Conservation (phyloP, 2,113 vertebrate genomes). For the Dryoscopus gambensis region DNA sequence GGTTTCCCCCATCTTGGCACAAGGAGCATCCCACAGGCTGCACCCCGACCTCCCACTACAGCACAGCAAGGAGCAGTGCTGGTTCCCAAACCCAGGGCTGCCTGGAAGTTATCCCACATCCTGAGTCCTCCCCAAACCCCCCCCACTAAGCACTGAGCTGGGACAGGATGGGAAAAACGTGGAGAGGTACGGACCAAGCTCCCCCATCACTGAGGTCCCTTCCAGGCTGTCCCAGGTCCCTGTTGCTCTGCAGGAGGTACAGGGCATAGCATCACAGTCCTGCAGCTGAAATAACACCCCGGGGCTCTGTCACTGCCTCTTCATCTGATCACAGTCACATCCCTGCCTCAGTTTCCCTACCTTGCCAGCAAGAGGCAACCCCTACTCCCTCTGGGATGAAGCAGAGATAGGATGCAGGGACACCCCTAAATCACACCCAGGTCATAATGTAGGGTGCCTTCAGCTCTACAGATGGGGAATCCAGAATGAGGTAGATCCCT, state of each 20-base stretch:
- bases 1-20: not conserved
- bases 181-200: no score
- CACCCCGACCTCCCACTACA: accelerated
- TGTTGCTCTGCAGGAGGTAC: not conserved
- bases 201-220: no score
- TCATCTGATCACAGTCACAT: not conserved
- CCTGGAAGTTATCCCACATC: not conserved
- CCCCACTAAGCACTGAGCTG: not conserved
- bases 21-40: not conserved
- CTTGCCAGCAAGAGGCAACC: not conserved
- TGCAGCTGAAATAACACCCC: not conserved
- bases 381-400: not conserved
- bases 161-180: not conserved
- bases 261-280: not conserved
- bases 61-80: not conserved
- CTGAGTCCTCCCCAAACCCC: not conserved
- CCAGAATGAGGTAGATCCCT: not conserved
- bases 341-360: not conserved
- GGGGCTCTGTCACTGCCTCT: not conserved
- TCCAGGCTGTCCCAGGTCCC: not conserved
- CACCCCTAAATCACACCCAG: not conserved
- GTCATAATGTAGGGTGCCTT: not conserved
- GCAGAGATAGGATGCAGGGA: not conserved
- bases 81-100: not conserved
- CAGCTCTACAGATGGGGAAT: not conserved